phyloP scores from a whole-genome alignment of 2,113 vertebrate genomes.

The Brienomyrus brachyistius region DNA sequence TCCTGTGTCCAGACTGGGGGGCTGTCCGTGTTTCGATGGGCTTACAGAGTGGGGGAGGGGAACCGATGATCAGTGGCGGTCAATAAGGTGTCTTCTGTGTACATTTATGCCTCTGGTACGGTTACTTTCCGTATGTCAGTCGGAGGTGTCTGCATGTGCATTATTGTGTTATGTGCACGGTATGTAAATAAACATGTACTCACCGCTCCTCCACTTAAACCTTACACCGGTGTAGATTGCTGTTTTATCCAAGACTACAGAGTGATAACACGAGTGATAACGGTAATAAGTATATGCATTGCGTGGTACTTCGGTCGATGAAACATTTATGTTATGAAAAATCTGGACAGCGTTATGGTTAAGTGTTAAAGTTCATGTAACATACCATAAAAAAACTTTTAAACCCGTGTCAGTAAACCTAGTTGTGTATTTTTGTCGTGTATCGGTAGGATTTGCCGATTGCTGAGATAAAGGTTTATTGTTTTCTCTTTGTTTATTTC shows the following conservation, averaged over 20 bases:
- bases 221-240: background rate
- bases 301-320: background rate
- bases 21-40: slow-evolving; percentile 8
- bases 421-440: background rate
- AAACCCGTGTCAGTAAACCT: background rate
- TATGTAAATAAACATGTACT: background rate
- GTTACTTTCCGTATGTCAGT: background rate
- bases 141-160: background rate
- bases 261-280: background rate
- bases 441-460: background rate
- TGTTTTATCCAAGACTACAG: background rate
- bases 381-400: background rate
- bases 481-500: background rate
- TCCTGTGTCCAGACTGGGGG: background rate
- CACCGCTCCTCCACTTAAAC: background rate
- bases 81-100: background rate
- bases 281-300: background rate
- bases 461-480: background rate
- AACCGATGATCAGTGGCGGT: background rate
- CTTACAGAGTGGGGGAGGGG: slow-evolving; percentile 7
- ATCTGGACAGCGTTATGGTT: background rate
- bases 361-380: background rate
- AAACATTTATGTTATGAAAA: background rate
- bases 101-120: background rate
- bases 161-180: background rate